These are phyloP conservation scores for Lycia hirtaria DNA, from an alignment of 2,888 invertebrate species.

Conservation along the genomic window DNA sequence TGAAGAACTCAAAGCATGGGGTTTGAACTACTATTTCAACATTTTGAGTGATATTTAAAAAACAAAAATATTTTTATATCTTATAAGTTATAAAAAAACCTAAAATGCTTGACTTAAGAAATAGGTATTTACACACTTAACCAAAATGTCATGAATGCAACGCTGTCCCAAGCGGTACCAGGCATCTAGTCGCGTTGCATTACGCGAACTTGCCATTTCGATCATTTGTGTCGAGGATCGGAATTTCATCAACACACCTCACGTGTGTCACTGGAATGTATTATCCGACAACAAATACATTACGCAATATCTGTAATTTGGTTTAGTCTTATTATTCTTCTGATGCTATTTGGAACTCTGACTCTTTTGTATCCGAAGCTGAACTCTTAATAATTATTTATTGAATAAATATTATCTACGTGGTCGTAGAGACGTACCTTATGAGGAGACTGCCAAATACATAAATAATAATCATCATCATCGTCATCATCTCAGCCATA, in stretches of 20 bases:
- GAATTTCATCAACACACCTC: constrained; percentile 48
- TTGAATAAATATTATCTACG: too few species aligned
- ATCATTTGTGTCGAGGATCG: constrained; percentile 41
- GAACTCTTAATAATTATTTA: too few species aligned
- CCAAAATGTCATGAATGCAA: constrained; percentile 65
- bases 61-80: too few species aligned
- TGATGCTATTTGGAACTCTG: not conserved
- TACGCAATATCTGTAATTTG: constrained; percentile 14
- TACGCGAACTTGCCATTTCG: constrained; percentile 40
- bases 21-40: too few species aligned
- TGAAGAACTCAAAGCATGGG: too few species aligned
- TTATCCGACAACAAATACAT: constrained; percentile 21
- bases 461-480: too few species aligned
- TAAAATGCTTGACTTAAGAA: not conserved
- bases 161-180: constrained; percentile 42
- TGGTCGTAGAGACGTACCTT: too few species aligned
- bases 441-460: too few species aligned
- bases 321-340: not conserved
- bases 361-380: too few species aligned
- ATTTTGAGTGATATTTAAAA: too few species aligned
- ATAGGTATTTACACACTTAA: constrained; percentile 48
- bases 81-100: not conserved
- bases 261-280: constrained; percentile 44
- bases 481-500: too few species aligned
- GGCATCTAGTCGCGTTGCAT: constrained; percentile 30